Evolutionary conservation across 2,888 invertebrate genomes (phyloP).

Genomic region (Hylaea fasciaria): DNA sequence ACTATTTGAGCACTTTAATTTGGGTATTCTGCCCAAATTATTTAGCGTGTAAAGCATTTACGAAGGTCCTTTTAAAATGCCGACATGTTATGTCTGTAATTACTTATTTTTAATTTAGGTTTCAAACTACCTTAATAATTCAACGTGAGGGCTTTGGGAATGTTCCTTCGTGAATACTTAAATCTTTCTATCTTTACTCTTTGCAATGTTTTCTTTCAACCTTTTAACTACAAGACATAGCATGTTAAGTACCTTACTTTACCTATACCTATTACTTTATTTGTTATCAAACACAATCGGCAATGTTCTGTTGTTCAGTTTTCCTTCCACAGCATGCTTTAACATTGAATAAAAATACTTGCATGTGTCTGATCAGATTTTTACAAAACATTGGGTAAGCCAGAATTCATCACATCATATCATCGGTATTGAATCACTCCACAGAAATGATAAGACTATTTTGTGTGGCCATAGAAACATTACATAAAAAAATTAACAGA

Average conservation of each 20-base stretch:
- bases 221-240: constrained; percentile 60
- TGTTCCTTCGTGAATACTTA: constrained; percentile 48
- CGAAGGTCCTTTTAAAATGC: constrained; percentile 43
- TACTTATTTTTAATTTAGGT: not conserved
- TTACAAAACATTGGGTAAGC: constrained; percentile 50
- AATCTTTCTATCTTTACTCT: constrained; percentile 64
- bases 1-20: constrained; percentile 37
- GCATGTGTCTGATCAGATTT: constrained; percentile 58
- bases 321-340: constrained; percentile 64
- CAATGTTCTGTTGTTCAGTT: constrained; percentile 61
- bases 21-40: constrained; percentile 1
- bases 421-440: constrained; percentile 56
- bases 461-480: constrained; percentile 75
- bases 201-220: constrained; percentile 82
- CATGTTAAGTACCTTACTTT: constrained; percentile 50
- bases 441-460: constrained; percentile 68
- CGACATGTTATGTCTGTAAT: not conserved
- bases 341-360: constrained; percentile 49
- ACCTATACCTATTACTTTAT: constrained; percentile 38
- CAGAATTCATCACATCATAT: constrained; percentile 58
- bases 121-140: not conserved
- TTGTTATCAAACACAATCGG: constrained; percentile 35
- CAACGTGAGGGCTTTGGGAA: not conserved
- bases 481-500: constrained; percentile 32
- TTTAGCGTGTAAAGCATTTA: constrained; percentile 36